Conservation (phyloP, 2,797 vertebrate species). For the Aldrovandia affinis region DNA sequence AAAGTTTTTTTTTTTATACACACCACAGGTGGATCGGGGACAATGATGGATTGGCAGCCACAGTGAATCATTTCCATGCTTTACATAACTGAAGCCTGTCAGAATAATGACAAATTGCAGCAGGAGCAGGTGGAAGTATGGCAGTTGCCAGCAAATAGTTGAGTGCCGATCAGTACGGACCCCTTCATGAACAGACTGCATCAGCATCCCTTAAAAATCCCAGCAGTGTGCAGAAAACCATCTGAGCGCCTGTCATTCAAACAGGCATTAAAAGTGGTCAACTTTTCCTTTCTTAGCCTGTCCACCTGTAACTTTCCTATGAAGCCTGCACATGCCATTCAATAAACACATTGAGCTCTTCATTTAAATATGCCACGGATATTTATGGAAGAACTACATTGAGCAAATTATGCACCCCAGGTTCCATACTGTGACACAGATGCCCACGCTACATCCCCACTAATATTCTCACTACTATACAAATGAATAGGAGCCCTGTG, state of each 20-base stretch:
- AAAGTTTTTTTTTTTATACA: slow-evolving; percentile 24
- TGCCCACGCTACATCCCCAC: too few species aligned
- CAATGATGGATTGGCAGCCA: slow-evolving; percentile 51
- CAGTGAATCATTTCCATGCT: slow-evolving; percentile 37
- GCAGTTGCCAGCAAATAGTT: slow-evolving; percentile 36
- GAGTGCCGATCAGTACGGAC: slow-evolving; percentile 39
- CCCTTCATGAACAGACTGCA: slow-evolving; percentile 16
- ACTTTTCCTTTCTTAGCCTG: not conserved
- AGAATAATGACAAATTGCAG: slow-evolving; percentile 55
- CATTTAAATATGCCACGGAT: not conserved
- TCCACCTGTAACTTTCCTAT: not conserved
- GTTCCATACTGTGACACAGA: too few species aligned
- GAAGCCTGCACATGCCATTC: not conserved
- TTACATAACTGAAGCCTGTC: slow-evolving; percentile 50
- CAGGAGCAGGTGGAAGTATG: slow-evolving; percentile 43
- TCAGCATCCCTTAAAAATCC: slow-evolving; percentile 11
- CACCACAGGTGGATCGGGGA: slow-evolving; percentile 33
- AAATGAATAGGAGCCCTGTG: not conserved
- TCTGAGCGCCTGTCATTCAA: slow-evolving; percentile 45
- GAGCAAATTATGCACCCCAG: not conserved
- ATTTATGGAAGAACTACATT: not conserved
- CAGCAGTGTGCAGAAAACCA: slow-evolving; percentile 36
- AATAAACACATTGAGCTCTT: slow-evolving; percentile 13
- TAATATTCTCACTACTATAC: too few species aligned
- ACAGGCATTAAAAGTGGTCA: slow-evolving; percentile 19